Base-by-base conservation (phyloP, 1,140 invertebrate species). In the Hermetia illucens region DNA sequence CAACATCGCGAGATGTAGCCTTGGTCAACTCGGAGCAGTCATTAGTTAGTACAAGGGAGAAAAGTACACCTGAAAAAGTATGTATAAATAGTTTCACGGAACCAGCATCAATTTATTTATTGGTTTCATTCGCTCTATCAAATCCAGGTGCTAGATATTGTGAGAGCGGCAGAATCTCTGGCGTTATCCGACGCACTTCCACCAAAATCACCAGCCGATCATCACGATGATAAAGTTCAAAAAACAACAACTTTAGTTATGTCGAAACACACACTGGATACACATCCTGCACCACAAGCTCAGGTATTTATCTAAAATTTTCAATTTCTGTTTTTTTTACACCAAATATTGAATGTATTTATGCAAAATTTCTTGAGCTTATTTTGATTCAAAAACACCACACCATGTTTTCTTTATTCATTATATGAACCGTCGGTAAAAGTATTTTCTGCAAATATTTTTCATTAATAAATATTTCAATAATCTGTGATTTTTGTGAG, bases 191-290 rank as follows among this genome's bases (percentile, higher is more conserved):
- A 66, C 41, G 55, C 64, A n/a, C 70, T 72, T 44, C 77, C 82
- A 36, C 82, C 83, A 12, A 86, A 82, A 51, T 85, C 82, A 38
- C 82, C 82, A 2, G 69, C 74, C 30, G 74, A 75, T 42, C 64
- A 69, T 40, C 68, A 67, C 50, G 62, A 69, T 15, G 78, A 81
- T 44, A 75, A 77, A 51, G 73, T 83, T 45, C 70, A 80, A 48
- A 89, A 89, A 70, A 91, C 85, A 24, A 91, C 86, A 29, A 91
- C 86, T n/a, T 82, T 91, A 47, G 83, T 90, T 15, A 89, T 91
- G 84, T 87, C 81, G 59, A 89, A 89, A 64, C 87, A 91, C 57
- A 88, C 84, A 22, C 65, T 89, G 38, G 57, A 61, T 40, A 61
- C 58, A 25, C 53, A 59, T 45, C 53, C 56, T n/a, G 48, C 51